These are phyloP conservation scores for Rhombomys opimus DNA, from an alignment of 2,113 vertebrate species.

Conservation along the genomic window DNA sequence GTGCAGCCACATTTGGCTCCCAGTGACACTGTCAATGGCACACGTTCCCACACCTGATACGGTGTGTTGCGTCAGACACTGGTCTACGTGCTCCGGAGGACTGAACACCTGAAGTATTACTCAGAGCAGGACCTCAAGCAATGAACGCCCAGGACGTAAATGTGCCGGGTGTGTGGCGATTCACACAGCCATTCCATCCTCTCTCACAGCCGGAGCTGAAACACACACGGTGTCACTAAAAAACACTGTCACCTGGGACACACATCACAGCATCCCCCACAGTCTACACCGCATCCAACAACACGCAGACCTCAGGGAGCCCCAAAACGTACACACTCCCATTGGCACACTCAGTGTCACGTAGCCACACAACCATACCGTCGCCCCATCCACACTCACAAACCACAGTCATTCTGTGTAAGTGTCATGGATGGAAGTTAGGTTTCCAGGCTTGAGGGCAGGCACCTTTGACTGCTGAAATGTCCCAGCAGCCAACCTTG, in stretches of 20 bases:
- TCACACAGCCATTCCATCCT: neutral
- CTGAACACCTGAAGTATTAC: neutral
- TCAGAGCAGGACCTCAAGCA: neutral
- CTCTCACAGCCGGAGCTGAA: neutral
- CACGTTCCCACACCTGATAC: neutral
- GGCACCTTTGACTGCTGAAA: neutral
- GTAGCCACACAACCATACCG: neutral
- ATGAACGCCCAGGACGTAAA: neutral
- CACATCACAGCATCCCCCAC: neutral
- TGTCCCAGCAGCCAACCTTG: too few relatives aligned
- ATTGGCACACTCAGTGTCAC: neutral
- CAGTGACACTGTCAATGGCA: neutral
- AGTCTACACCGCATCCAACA: neutral
- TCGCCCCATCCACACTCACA: neutral
- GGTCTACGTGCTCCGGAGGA: neutral
- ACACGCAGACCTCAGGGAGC: neutral
- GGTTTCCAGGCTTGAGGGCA: too few relatives aligned
- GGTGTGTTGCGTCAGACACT: fast-evolving
- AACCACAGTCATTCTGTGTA: neutral
- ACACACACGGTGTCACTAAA: neutral
- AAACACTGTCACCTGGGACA: neutral
- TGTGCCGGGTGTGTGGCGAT: fast-evolving
- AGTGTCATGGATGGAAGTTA: too few relatives aligned
- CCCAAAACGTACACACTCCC: neutral
- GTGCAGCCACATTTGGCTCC: neutral